Evolutionary conservation across 2,113 vertebrate species (phyloP).

Genomic region (Panthera tigris): DNA sequence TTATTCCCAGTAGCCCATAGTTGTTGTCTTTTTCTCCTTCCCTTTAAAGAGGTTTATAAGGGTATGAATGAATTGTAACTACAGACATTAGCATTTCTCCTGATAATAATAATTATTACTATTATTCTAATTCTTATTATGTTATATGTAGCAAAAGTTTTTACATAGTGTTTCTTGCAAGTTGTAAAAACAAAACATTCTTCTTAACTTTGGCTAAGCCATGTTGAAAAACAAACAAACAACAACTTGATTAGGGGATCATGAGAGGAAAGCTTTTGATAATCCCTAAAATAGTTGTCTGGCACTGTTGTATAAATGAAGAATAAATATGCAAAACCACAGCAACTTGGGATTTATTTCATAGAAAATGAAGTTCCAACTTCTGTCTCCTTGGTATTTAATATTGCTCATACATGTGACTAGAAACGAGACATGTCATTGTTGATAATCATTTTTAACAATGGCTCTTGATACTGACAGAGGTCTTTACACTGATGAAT

Average conservation of each 20-base stretch:
- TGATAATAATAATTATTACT: not conserved
- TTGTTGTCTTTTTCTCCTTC: not conserved
- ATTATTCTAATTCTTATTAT: not conserved
- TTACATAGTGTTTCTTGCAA: not conserved
- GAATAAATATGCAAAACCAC: not conserved
- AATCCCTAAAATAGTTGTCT: conserved; percentile 11
- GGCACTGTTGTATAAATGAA: not conserved
- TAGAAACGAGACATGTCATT: not conserved
- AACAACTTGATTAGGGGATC: not conserved
- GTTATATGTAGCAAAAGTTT: not conserved
- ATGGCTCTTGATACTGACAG: not conserved
- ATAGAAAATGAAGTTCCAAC: conserved; percentile 11
- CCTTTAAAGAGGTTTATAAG: not conserved
- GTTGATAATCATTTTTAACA: conserved; percentile 32
- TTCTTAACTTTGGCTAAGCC: not conserved
- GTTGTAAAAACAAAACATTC: not conserved
- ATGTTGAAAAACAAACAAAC: not conserved
- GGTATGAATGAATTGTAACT: not conserved
- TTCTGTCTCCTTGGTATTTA: not conserved
- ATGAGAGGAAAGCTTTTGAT: not conserved
- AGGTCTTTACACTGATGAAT: not conserved
- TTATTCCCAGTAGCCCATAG: not conserved
- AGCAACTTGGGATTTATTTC: not conserved
- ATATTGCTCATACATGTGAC: not conserved
- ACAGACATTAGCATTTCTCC: not conserved